A percentile compares a stretch with the other conserved stretches of the same genome.
phyloP scores from a whole-genome alignment of 2,888 invertebrate species.

The Ochropacha duplaris region DNA sequence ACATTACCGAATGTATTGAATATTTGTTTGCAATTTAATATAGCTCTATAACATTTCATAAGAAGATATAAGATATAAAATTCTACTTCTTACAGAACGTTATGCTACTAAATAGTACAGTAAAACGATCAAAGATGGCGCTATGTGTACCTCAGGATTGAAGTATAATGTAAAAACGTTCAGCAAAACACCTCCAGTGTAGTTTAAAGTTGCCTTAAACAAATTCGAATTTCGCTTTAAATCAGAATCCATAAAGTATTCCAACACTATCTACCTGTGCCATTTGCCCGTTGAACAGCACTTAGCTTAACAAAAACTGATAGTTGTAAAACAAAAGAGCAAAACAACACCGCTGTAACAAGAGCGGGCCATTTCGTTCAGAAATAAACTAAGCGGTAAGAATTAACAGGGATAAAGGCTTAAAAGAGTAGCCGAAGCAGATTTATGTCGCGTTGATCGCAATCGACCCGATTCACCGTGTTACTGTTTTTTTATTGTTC shows the following conservation, averaged over 20 bases:
- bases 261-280: conserved; percentile 66
- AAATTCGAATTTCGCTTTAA: conserved; percentile 3
- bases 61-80: background rate
- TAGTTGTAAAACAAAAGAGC: conserved; percentile 80
- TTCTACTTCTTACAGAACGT: too few species aligned
- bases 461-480: conserved; percentile 74
- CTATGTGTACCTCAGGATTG: background rate
- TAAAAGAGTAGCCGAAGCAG: conserved; percentile 81
- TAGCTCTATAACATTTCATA: background rate
- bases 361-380: conserved; percentile 75
- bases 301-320: conserved; percentile 82
- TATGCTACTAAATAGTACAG: background rate
- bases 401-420: conserved; percentile 82
- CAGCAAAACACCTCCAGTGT: background rate
- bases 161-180: background rate
- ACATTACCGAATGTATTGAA: background rate
- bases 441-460: conserved; percentile 81
- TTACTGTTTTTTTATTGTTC: conserved; percentile 68
- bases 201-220: background rate
- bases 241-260: conserved; percentile 53
- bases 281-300: conserved; percentile 78
- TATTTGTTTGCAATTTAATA: background rate
- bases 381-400: conserved; percentile 82
- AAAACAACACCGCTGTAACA: conserved; percentile 70
- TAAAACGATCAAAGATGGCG: conserved; percentile 1